A percentile compares a stretch with the other conserved stretches of the same genome.
Conservation (phyloP, 2,797 vertebrate genomes). For the Falco concolor region DNA sequence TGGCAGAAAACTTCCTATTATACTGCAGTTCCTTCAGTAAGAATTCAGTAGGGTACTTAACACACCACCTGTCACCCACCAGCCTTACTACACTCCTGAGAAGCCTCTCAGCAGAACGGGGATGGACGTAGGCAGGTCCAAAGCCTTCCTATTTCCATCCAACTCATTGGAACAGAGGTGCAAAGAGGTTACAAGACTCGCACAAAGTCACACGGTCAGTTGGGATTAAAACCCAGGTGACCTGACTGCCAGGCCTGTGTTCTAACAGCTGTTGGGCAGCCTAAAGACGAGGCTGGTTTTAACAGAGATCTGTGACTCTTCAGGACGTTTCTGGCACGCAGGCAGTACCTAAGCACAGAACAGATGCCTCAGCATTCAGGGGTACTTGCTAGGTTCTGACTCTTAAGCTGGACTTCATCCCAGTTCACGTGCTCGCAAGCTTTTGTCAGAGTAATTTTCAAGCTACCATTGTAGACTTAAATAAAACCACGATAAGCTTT, state of each 20-base stretch:
- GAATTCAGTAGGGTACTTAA: neutral
- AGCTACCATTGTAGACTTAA: neutral
- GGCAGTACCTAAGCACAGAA: neutral
- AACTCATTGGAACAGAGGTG: neutral
- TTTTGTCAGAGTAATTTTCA: neutral
- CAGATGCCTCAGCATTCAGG: neutral
- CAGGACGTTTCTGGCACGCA: neutral
- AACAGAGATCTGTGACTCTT: neutral
- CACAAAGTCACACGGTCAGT: neutral
- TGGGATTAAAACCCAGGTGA: neutral
- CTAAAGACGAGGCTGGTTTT: neutral
- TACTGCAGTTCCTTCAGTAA: neutral
- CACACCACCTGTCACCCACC: neutral
- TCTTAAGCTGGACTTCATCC: neutral
- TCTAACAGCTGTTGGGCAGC: neutral
- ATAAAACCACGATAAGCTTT: neutral
- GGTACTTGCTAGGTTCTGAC: neutral
- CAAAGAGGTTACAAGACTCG: neutral
- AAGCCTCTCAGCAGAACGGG: neutral
- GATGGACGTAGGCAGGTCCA: neutral
- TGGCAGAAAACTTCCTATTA: neutral
- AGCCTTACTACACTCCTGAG: neutral
- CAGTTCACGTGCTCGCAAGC: neutral
- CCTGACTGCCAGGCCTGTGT: neutral
- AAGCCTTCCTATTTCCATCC: neutral